Conservation (phyloP, 2,113 vertebrate genomes). For the Megaceryle maxima region DNA sequence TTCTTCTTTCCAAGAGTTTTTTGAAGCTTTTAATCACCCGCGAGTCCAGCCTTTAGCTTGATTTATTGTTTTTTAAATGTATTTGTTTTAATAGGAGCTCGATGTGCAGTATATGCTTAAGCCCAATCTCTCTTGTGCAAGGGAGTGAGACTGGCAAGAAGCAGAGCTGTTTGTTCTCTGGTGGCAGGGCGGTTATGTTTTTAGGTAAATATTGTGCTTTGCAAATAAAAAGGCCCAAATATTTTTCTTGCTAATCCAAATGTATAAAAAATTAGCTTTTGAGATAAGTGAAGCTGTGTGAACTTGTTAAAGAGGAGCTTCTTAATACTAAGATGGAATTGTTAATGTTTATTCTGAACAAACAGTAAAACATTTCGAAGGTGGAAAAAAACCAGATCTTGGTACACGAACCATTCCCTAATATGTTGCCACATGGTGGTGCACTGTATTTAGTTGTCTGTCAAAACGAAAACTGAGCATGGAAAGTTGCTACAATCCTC, state of each 20-base stretch:
- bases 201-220: not conserved
- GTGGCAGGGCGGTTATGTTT: not conserved
- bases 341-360: not conserved
- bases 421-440: constrained; percentile 56
- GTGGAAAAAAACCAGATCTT: not conserved
- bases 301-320: not conserved
- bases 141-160: not conserved
- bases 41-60: not conserved
- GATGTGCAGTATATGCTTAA: not conserved
- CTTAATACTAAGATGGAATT: not conserved
- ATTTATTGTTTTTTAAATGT: not conserved
- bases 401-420: not conserved
- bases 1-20: not conserved
- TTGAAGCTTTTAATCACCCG: not conserved
- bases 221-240: not conserved
- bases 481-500: not conserved
- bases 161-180: not conserved
- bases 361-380: not conserved
- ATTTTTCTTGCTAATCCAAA: not conserved
- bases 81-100: not conserved
- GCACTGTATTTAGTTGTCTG: constrained; percentile 61
- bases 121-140: not conserved
- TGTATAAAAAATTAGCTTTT: not conserved
- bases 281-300: not conserved
- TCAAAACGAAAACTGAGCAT: not conserved